Evolutionary conservation across 1,140 invertebrate genomes (phyloP), one percentile per base, ranked within the genome.

Genomic region (Drosophila santomea): DNA sequence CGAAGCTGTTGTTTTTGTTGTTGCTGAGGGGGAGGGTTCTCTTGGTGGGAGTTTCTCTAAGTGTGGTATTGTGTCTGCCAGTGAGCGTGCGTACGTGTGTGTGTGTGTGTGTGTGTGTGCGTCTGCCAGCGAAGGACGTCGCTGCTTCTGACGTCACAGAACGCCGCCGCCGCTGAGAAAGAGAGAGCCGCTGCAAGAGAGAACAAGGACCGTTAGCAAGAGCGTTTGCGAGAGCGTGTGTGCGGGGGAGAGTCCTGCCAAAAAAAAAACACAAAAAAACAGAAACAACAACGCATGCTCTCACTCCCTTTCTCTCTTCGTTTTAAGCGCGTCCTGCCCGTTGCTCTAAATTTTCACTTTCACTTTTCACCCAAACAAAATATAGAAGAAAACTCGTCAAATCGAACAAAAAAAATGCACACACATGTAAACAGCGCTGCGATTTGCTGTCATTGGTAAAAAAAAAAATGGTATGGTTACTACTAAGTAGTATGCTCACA

Each of bases 341-440:
- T 51, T 74, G 82, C 64, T 77, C 83, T 88, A 76, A 88, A 86
- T 86, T 88, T 88, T 88, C 84, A 88, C 84, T 88, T 88, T 88
- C 84, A 89, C 84, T 88, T 89, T 89, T 84, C 76, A 88, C 83
- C 89, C 84, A 86, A 88, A 83, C 82, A 86, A 78, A 76, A 72
- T 68, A 80, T 68, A 60, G 7, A 72, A 6, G 20, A 60, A 80
- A 67, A 67, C 68, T 51, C 17, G n/a, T 54, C 11, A 63, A 67
- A 41, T 41, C 38, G 20, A 72, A 62, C 58, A 69, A 69, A 68
- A 64, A 71, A 58, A 17, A 8, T 35, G 20, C 38, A 39, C 32
- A 62, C 55, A 78, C 77, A 60, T 45, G 32, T 38, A 67, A 67
- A 39, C 20, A 38, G n/a, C 12, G 36, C 52, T 43, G 36, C 25